A percentile compares a stretch with the other conserved stretches of the same genome.
These are phyloP conservation scores for Parascotia fuliginaria DNA, from an alignment of 2,888 invertebrate species.

Conservation along the genomic window DNA sequence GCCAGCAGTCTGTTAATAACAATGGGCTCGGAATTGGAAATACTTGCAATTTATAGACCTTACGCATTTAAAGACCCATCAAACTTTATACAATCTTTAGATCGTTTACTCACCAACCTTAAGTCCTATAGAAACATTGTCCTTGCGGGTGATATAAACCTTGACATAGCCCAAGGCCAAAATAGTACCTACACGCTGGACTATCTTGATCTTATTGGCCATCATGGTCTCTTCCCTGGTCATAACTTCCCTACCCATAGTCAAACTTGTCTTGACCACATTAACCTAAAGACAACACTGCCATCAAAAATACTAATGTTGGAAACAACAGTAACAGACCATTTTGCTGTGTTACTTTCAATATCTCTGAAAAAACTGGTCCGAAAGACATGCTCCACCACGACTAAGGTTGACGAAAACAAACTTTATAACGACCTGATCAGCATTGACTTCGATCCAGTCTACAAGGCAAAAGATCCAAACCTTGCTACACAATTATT, in stretches of 20 bases:
- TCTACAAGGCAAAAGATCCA: not conserved
- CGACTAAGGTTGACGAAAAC: not conserved
- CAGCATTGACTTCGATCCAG: not conserved
- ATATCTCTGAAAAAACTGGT: not conserved
- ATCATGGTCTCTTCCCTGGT: slow-evolving; percentile 2
- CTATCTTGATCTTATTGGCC: slow-evolving; percentile 1
- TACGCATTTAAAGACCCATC: not conserved
- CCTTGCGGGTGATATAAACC: not conserved
- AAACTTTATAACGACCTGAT: not conserved
- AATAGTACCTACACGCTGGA: not conserved
- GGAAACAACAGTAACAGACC: slow-evolving; percentile 3
- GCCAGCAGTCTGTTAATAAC: not conserved
- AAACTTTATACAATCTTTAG: not conserved
- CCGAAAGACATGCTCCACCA: too few species aligned
- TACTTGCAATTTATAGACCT: slow-evolving; percentile 1
- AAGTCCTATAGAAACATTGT: not conserved
- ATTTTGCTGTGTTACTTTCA: not conserved
- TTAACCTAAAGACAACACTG: not conserved
- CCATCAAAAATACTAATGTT: not conserved
- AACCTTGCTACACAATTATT: not conserved
- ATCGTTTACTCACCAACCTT: not conserved
- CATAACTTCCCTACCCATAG: slow-evolving; percentile 5
- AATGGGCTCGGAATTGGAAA: not conserved
- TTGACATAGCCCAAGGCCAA: not conserved
- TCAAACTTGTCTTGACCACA: slow-evolving; percentile 4